Conservation (phyloP, 2,113 vertebrate genomes). For the Aptenodytes patagonicus region DNA sequence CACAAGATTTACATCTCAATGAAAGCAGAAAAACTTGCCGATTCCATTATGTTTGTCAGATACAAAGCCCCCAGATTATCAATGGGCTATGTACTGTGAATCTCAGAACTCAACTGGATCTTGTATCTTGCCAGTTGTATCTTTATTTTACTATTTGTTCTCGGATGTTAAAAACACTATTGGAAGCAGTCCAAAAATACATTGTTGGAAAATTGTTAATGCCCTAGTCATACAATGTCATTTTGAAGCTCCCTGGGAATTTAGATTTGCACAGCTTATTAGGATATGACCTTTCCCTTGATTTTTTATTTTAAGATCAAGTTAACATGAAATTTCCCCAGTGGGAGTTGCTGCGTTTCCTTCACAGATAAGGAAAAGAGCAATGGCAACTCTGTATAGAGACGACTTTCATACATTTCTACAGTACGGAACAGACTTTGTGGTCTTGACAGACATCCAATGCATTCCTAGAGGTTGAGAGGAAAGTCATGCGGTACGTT, state of each 20-base stretch:
- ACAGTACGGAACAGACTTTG: conserved; percentile 3
- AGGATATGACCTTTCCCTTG: conserved; percentile 91
- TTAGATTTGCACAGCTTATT: conserved; percentile 84
- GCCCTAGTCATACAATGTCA: conserved; percentile 70
- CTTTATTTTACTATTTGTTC: conserved; percentile 48
- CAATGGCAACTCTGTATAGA: conserved; percentile 65
- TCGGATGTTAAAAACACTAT: conserved; percentile 18
- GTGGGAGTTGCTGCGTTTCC: conserved; percentile 86
- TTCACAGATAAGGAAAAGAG: conserved; percentile 86
- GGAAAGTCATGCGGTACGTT: conserved; percentile 43
- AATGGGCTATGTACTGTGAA: background rate
- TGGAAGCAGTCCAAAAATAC: conserved; percentile 69
- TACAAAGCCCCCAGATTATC: background rate
- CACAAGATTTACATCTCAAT: background rate
- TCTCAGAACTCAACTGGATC: background rate
- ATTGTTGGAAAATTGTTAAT: conserved; percentile 70
- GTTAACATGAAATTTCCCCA: conserved; percentile 87
- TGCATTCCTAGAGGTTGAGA: conserved; percentile 53
- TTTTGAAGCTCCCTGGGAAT: conserved; percentile 85
- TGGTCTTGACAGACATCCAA: conserved; percentile 60
- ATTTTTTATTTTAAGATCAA: conserved; percentile 93
- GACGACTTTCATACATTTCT: conserved; percentile 55
- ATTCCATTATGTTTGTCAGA: background rate
- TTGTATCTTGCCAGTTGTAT: background rate
- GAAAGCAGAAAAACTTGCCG: background rate